Conservation (phyloP, 2,113 vertebrate species). For the Zingel zingel region DNA sequence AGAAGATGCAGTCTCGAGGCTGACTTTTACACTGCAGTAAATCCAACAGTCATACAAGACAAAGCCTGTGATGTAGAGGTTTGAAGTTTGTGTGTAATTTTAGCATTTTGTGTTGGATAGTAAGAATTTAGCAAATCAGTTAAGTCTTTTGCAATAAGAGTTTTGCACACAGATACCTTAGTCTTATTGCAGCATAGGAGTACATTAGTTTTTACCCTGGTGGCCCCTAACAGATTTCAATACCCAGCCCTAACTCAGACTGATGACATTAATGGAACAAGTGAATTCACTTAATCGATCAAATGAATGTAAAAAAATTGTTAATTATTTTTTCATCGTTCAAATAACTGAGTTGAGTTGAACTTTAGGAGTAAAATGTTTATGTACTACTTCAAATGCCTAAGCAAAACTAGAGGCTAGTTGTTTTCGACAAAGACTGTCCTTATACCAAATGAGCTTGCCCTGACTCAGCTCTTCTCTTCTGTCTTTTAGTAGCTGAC, state of each 20-base stretch:
- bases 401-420: not conserved
- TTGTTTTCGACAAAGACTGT: not conserved
- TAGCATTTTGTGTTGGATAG: not conserved
- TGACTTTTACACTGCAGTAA: not conserved
- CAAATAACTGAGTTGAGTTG: not conserved
- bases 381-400: not conserved
- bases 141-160: not conserved
- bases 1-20: not conserved
- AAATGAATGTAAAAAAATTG: not conserved
- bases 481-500: conserved; percentile 85
- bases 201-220: too few relatives aligned
- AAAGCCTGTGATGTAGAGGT: not conserved
- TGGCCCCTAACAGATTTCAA: not conserved
- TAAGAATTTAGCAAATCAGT: not conserved
- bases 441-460: not conserved
- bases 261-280: not conserved
- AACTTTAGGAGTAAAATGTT: not conserved
- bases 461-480: conserved; percentile 58
- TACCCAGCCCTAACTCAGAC: not conserved
- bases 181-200: not conserved
- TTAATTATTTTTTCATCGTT: not conserved
- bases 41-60: not conserved
- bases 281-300: not conserved
- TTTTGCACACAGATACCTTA: not conserved
- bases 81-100: not conserved